Base-by-base conservation (phyloP, 2,888 invertebrate genomes). In the Nipponacmea schrenckii region DNA sequence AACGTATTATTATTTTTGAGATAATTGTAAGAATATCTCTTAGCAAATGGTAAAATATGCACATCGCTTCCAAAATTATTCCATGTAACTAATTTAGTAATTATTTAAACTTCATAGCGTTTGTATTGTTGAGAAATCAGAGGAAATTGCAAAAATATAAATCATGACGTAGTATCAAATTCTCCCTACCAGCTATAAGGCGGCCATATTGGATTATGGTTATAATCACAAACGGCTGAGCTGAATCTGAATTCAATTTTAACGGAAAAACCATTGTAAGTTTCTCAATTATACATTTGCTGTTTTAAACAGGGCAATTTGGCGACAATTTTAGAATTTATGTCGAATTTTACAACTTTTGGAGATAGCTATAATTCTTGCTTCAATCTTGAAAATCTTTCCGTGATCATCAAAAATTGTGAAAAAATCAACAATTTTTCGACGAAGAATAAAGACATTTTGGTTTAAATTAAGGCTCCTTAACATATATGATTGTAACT, bases 131-230 rank as follows among this genome's bases (percentile, higher is more conserved):
- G 7, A 8, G 20, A 56, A 56, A 24, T 24, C 20, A 24, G 20
- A 24, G 10, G 56, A 24, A 24, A 24, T 24, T 56, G 20, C 20
- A 56, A 56, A 56, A 56, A 56, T 56, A 20, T 24, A 24, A 56
- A 56, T 56, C 56, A 56, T 56, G 56, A 56, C 56, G 56, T 56
- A 56, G 56, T 56, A 24, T 56, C 56, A 77, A 79, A 81, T 80
- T 84, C 83, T 83, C 83, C 81, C 79, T 79, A 84, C 77, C 69
- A 76, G 71, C 70, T 74, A 76, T 74, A 76, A 77, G 79, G 80
- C 79, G 79, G 83, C 83, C 83, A 83, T 83, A 80, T 83, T 83
- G 78, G 70, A 74, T 77, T 67, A 24, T 56, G 39, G 56, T 56
- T 56, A 20, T 56, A 56, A 24, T 24, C 56, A 24, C 56, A 56